Evolutionary conservation across 2,888 invertebrate species (phyloP).

Genomic region (Ctenicera cuprea): DNA sequence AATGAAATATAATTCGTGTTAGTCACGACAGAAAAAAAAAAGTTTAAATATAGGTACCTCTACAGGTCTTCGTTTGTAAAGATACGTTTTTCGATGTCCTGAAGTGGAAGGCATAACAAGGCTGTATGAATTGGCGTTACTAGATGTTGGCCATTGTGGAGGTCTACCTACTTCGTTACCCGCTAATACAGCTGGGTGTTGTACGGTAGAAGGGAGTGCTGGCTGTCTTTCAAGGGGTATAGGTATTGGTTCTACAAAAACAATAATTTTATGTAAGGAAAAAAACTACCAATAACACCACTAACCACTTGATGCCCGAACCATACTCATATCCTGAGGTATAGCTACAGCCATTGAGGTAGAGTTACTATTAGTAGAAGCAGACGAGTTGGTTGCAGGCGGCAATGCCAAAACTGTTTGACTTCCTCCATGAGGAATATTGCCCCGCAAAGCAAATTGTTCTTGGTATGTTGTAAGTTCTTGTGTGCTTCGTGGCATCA

Average conservation of each 20-base stretch:
- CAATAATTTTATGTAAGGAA: too few species aligned
- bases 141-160: slow-evolving; percentile 52
- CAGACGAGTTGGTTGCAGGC: slow-evolving; percentile 51
- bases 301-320: slow-evolving; percentile 37
- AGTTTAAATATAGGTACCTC: too few species aligned
- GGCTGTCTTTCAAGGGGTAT: slow-evolving; percentile 46
- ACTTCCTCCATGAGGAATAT: slow-evolving; percentile 32
- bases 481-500: slow-evolving; percentile 53
- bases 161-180: slow-evolving; percentile 66
- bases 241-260: slow-evolving; percentile 34
- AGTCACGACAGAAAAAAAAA: not conserved
- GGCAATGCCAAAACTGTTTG: slow-evolving; percentile 54
- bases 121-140: slow-evolving; percentile 39
- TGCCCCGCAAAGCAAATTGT: slow-evolving; percentile 47
- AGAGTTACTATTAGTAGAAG: slow-evolving; percentile 51
- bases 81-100: slow-evolving; percentile 57
- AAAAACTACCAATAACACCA: not conserved
- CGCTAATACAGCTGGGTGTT: slow-evolving; percentile 67
- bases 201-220: slow-evolving; percentile 56
- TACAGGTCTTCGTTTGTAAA: slow-evolving; percentile 62
- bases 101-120: slow-evolving; percentile 73
- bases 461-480: slow-evolving; percentile 46
- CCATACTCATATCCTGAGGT: slow-evolving; percentile 50
- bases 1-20: slow-evolving; percentile 36
- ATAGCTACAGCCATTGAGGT: slow-evolving; percentile 62